These are phyloP conservation scores for Turnix velox DNA, from an alignment of 2,113 vertebrate genomes.

Conservation along the genomic window DNA sequence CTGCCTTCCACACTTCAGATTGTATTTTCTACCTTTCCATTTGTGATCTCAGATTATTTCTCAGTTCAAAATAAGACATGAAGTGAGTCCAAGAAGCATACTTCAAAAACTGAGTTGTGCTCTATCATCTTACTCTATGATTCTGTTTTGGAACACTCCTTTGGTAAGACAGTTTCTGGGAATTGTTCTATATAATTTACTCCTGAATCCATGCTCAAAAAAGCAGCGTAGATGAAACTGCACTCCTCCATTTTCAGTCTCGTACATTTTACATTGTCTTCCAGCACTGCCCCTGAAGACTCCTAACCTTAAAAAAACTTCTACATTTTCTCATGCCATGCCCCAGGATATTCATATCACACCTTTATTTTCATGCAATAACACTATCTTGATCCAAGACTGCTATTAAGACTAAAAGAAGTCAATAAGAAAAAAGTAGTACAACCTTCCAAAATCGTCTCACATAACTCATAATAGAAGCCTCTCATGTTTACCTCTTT, in stretches of 20 bases:
- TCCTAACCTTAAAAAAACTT: background rate
- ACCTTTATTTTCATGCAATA: background rate
- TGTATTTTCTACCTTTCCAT: background rate
- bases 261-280: background rate
- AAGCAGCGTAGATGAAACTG: background rate
- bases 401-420: background rate
- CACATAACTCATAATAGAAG: background rate
- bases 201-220: background rate
- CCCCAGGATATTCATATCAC: background rate
- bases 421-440: background rate
- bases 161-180: background rate
- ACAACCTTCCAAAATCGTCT: background rate
- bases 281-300: background rate
- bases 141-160: background rate
- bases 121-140: background rate
- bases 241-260: background rate
- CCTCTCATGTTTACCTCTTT: background rate
- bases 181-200: background rate
- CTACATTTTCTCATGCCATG: background rate
- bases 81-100: background rate
- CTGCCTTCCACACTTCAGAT: background rate
- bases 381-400: background rate
- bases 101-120: background rate
- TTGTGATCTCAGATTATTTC: background rate
- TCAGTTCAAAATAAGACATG: background rate